phyloP scores from a whole-genome alignment of 2,888 invertebrate species.

The Pollenia labialis region DNA sequence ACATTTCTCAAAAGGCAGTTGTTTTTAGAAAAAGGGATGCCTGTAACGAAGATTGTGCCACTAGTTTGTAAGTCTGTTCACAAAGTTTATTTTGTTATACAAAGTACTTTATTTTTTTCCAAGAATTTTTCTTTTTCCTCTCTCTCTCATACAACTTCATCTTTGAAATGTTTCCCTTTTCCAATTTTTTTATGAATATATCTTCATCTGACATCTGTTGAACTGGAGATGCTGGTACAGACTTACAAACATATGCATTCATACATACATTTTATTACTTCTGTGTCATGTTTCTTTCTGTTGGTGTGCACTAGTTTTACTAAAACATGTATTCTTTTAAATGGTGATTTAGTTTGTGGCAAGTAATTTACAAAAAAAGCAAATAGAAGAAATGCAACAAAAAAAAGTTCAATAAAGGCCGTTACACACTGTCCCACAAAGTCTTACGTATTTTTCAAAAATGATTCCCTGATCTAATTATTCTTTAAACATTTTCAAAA shows the following conservation, averaged over 20 bases:
- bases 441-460: too few relatives aligned
- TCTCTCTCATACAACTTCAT: constrained; percentile 1
- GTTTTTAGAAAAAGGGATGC: neutral
- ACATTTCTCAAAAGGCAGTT: neutral
- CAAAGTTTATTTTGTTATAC: constrained; percentile 24
- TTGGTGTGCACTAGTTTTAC: constrained; percentile 16
- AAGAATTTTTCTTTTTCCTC: constrained; percentile 4
- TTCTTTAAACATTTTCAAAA: too few relatives aligned
- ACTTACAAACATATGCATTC: neutral
- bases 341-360: constrained; percentile 57
- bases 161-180: neutral
- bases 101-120: neutral
- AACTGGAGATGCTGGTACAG: constrained; percentile 49
- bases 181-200: constrained; percentile 25
- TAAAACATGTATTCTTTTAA: constrained; percentile 8
- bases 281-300: constrained; percentile 6
- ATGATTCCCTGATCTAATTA: too few relatives aligned
- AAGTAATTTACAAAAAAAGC: constrained; percentile 6
- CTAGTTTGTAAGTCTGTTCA: neutral
- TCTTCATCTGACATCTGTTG: constrained; percentile 60
- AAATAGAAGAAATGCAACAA: neutral
- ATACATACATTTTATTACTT: neutral
- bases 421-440: too few relatives aligned
- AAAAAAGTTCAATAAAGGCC: constrained; percentile 52
- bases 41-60: neutral